phyloP scores from a whole-genome alignment of 2,888 invertebrate genomes.

The Agrenia bidenticulata region DNA sequence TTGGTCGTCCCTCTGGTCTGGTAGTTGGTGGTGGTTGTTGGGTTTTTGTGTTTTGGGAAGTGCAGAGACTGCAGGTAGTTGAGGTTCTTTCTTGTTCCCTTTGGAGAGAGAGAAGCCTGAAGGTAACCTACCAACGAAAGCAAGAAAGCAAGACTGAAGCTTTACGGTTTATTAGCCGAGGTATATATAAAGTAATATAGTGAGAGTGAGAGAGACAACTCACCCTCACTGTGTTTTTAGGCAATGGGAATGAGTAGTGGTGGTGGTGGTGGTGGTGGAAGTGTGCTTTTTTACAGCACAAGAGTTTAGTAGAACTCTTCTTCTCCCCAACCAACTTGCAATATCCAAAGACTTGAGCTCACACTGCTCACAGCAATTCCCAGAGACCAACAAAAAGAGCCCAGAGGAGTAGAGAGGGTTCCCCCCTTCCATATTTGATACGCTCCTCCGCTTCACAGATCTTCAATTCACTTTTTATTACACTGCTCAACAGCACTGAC shows the following conservation, averaged over 20 bases:
- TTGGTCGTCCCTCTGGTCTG: slow-evolving; percentile 30
- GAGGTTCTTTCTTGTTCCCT: background rate
- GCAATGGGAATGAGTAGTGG: background rate
- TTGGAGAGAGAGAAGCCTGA: slow-evolving; percentile 1
- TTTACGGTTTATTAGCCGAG: slow-evolving; percentile 5
- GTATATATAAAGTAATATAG: slow-evolving; percentile 4
- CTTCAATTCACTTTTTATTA: slow-evolving; percentile 22
- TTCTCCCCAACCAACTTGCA: slow-evolving; percentile 1
- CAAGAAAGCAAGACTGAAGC: slow-evolving; percentile 8
- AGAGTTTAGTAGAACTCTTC: background rate
- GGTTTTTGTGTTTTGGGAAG: no score
- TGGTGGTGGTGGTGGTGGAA: no score
- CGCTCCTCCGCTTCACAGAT: slow-evolving; percentile 22
- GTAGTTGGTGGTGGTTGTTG: no score
- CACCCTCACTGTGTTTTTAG: slow-evolving; percentile 7
- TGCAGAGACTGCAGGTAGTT: slow-evolving; percentile 17
- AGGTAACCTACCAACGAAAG: slow-evolving; percentile 8
- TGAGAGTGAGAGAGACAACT: background rate
- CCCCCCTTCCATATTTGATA: slow-evolving; percentile 23
- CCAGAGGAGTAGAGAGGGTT: slow-evolving; percentile 6
- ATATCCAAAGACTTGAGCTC: no score
- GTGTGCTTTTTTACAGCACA: background rate
- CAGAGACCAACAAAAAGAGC: slow-evolving; percentile 22
- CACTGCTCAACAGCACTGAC: slow-evolving; percentile 23
- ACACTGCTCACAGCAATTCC: no score